These are phyloP conservation scores for Rhea americana DNA, from an alignment of 2,113 vertebrate genomes.

Conservation along the genomic window DNA sequence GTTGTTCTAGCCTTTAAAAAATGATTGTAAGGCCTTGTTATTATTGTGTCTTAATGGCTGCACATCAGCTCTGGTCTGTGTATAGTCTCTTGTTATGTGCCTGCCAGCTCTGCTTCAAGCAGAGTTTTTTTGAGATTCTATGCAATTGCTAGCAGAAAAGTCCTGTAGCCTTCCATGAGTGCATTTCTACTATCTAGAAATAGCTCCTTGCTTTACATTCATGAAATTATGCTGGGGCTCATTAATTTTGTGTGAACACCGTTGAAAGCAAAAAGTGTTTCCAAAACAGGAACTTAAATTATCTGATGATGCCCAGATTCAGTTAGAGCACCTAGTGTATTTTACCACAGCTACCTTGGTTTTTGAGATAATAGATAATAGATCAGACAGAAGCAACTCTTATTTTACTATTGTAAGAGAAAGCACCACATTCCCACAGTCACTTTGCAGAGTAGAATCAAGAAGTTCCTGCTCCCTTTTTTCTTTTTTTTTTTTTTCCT, in stretches of 20 bases:
- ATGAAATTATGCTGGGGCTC: not conserved
- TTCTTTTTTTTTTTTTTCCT: not conserved
- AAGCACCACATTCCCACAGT: not conserved
- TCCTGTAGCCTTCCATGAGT: not conserved
- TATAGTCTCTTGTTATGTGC: not conserved
- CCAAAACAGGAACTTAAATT: not conserved
- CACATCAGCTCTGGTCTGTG: fast-evolving
- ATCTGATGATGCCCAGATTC: not conserved
- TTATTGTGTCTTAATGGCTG: not conserved
- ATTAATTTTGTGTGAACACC: not conserved
- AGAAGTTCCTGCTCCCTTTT: not conserved
- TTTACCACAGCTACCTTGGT: not conserved
- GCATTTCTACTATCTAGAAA: not conserved
- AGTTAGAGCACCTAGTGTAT: not conserved
- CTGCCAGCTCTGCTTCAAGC: not conserved
- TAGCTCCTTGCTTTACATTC: not conserved
- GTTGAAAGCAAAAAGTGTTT: not conserved
- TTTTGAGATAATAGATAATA: not conserved
- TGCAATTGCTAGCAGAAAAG: not conserved
- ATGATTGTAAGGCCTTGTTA: too few species aligned
- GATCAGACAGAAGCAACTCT: not conserved
- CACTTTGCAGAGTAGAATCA: not conserved
- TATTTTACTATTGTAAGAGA: not conserved
- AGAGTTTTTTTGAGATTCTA: constrained; percentile 2
- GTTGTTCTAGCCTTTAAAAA: not conserved